Percentiles rank a stretch among this genome's conserved stretches.
Evolutionary conservation across 2,113 vertebrate genomes (phyloP).

Genomic region (Galeopterus variegatus): DNA sequence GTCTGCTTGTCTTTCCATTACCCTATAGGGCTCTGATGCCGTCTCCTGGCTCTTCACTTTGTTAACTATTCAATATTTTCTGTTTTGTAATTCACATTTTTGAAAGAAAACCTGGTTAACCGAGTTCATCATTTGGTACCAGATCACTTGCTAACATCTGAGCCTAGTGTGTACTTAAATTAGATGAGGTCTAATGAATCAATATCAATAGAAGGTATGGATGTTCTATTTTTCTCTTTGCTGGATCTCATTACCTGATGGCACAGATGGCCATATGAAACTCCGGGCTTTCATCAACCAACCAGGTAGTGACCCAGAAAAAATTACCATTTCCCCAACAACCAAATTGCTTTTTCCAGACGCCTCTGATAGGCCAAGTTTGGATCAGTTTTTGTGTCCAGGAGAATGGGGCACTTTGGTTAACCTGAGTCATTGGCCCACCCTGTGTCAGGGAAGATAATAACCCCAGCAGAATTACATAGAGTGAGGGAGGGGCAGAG

Average conservation of each 20-base stretch:
- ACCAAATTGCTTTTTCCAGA: neutral
- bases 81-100: conserved; percentile 55
- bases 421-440: neutral
- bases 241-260: neutral
- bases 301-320: conserved; percentile 17
- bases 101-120: neutral
- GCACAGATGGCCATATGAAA: neutral
- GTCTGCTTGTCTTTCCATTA: neutral
- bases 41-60: neutral
- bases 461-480: neutral
- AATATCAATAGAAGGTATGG: neutral
- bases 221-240: neutral
- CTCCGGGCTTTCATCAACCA: neutral
- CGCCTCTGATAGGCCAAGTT: conserved; percentile 19
- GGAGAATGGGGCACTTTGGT: conserved; percentile 36
- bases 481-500: neutral
- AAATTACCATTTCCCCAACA: conserved; percentile 30
- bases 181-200: neutral
- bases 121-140: conserved; percentile 7
- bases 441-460: neutral
- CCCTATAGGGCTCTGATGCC: neutral
- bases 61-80: conserved; percentile 11
- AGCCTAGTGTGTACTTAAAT: neutral
- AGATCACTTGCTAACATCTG: conserved; percentile 25
- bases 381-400: neutral